phyloP scores from a whole-genome alignment of 2,113 vertebrate genomes.

The Apodemus speciosus region DNA sequence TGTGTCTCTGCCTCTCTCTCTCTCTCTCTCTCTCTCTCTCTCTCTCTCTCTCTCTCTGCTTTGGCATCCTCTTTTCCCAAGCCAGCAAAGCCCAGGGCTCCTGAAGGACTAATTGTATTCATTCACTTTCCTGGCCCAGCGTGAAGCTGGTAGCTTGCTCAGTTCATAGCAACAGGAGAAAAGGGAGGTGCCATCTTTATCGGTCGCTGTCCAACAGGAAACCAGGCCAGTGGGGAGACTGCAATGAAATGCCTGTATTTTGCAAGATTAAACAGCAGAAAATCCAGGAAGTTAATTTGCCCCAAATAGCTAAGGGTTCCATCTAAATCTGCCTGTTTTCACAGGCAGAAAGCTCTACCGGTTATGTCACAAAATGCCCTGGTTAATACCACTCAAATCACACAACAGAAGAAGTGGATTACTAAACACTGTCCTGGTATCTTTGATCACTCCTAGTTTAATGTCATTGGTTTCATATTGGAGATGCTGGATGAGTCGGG shows the following conservation, averaged over 20 bases:
- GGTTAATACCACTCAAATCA: constrained; percentile 75
- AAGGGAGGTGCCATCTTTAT: constrained; percentile 82
- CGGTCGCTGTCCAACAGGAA: constrained; percentile 78
- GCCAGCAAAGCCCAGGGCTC: constrained; percentile 81
- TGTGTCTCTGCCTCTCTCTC: constrained; percentile 27
- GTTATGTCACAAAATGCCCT: constrained; percentile 65
- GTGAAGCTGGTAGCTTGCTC: constrained; percentile 82
- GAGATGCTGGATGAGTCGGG: constrained; percentile 67
- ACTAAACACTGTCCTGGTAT: constrained; percentile 62
- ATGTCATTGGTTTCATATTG: constrained; percentile 50
- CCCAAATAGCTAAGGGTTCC: constrained; percentile 75
- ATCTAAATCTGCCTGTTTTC: constrained; percentile 73
- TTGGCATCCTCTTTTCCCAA: constrained; percentile 41
- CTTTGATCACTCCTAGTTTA: constrained; percentile 76
- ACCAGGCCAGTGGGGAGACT: constrained; percentile 73
- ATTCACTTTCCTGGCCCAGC: constrained; percentile 89
- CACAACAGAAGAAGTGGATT: constrained; percentile 70
- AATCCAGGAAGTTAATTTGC: constrained; percentile 83
- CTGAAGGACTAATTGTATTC: constrained; percentile 90
- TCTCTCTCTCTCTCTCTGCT: constrained; percentile 42
- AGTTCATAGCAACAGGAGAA: constrained; percentile 80
- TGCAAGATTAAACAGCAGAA: constrained; percentile 77
- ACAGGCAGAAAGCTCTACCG: constrained; percentile 75
- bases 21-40: neutral
- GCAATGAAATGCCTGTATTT: constrained; percentile 75